Evolutionary conservation across 2,113 vertebrate genomes (phyloP).

Genomic region (Benitochromis conjunctus): DNA sequence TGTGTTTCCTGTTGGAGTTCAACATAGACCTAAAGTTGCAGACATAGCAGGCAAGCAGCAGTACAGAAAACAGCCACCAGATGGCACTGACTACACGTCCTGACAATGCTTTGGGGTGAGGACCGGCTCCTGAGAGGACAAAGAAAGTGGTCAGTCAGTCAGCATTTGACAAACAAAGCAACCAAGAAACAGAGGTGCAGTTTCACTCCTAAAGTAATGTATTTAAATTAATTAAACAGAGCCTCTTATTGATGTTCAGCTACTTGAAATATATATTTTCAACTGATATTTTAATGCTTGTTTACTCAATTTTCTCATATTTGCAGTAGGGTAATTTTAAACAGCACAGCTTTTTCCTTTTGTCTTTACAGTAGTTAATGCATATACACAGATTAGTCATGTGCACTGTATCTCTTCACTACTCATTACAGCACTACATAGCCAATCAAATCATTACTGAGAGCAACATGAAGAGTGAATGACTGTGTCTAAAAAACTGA

Average conservation of each 20-base stretch:
- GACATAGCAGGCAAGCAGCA: constrained; percentile 82
- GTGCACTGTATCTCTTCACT: neutral
- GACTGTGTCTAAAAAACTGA: no score
- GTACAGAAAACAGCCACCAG: constrained; percentile 87
- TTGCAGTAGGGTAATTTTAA: neutral
- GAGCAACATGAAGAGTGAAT: neutral
- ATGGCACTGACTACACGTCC: constrained; percentile 78
- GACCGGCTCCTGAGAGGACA: constrained; percentile 75
- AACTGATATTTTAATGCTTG: neutral
- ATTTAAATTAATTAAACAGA: neutral
- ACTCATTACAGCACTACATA: neutral
- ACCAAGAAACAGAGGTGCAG: neutral
- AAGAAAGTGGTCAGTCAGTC: neutral
- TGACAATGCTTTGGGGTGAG: constrained; percentile 79
- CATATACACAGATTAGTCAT: neutral
- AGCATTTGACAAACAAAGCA: neutral
- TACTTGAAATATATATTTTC: neutral
- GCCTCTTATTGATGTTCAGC: neutral
- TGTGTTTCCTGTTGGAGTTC: constrained; percentile 60
- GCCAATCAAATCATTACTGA: neutral
- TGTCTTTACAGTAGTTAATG: neutral
- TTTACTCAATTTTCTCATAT: neutral
- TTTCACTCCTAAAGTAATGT: neutral
- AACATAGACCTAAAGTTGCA: constrained; percentile 73
- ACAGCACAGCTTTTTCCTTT: neutral